These are phyloP conservation scores for Hypsibius dujardini DNA, from an alignment of 1,140 invertebrate species.

Conservation along the genomic window DNA sequence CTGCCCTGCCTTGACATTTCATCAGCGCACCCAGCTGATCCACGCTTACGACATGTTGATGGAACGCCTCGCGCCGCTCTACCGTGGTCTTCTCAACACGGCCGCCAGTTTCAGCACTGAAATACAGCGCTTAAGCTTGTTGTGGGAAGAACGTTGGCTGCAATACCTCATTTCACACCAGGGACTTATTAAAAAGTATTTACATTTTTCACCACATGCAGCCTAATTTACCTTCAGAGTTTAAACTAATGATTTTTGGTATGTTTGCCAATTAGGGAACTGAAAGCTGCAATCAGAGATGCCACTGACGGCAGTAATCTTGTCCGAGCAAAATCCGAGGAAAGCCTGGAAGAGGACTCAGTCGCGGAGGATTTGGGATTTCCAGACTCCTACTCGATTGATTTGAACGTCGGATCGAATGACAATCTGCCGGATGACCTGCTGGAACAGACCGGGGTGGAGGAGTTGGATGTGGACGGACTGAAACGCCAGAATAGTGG, in stretches of 20 bases:
- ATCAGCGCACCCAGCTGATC: too few relatives aligned
- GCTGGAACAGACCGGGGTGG: background rate
- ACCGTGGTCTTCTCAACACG: background rate
- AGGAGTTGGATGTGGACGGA: background rate
- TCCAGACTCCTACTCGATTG: background rate
- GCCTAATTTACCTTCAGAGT: background rate
- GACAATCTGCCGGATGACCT: background rate
- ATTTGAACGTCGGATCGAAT: background rate
- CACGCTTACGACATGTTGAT: background rate
- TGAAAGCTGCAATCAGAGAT: background rate
- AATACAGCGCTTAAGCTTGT: constrained; percentile 7
- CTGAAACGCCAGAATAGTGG: background rate
- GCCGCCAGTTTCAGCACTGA: background rate
- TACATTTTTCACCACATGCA: background rate
- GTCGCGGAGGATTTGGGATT: background rate
- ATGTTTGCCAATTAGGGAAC: background rate
- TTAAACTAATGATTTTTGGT: background rate
- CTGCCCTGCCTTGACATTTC: too few relatives aligned
- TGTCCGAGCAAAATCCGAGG: background rate
- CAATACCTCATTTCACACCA: background rate
- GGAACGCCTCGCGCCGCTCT: background rate
- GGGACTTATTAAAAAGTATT: background rate
- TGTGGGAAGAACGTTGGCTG: constrained; percentile 15
- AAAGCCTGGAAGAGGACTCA: background rate
- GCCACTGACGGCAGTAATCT: background rate